phyloP scores from a whole-genome alignment of 2,113 vertebrate species.

The Pachyramphus minor region DNA sequence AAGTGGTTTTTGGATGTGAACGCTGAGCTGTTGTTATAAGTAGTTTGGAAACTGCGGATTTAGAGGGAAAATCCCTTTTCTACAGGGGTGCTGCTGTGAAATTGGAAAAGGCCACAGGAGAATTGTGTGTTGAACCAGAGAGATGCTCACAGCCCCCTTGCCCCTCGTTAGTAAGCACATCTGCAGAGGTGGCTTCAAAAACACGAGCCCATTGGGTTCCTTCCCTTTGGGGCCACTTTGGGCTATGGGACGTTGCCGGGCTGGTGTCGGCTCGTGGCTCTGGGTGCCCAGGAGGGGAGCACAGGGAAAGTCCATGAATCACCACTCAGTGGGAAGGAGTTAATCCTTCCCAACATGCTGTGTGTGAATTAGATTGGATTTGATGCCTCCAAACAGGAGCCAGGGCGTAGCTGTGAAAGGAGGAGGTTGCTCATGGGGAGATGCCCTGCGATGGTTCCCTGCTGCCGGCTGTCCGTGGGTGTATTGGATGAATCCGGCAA shows the following conservation, averaged over 20 bases:
- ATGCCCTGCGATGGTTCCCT: neutral
- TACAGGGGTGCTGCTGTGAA: neutral
- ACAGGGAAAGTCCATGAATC: accelerated
- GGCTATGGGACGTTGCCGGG: neutral
- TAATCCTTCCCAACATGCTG: neutral
- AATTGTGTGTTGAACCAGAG: neutral
- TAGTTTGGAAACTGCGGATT: neutral
- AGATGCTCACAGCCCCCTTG: neutral
- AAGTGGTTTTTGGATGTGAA: neutral
- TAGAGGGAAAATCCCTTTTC: neutral
- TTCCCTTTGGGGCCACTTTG: neutral
- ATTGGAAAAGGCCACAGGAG: neutral
- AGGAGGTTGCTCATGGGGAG: neutral
- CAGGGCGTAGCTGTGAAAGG: neutral
- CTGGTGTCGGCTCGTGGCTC: accelerated
- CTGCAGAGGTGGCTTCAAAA: neutral
- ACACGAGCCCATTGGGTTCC: neutral
- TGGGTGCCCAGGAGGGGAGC: neutral
- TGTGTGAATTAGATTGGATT: neutral
- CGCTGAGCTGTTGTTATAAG: neutral
- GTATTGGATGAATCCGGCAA: neutral
- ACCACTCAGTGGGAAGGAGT: accelerated
- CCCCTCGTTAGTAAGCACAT: neutral
- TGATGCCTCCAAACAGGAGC: neutral
- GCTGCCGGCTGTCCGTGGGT: neutral